Evolutionary conservation across 1,140 invertebrate genomes (phyloP), one percentile per base, ranked within the genome.

Genomic region (Mactra quadrangularis): DNA sequence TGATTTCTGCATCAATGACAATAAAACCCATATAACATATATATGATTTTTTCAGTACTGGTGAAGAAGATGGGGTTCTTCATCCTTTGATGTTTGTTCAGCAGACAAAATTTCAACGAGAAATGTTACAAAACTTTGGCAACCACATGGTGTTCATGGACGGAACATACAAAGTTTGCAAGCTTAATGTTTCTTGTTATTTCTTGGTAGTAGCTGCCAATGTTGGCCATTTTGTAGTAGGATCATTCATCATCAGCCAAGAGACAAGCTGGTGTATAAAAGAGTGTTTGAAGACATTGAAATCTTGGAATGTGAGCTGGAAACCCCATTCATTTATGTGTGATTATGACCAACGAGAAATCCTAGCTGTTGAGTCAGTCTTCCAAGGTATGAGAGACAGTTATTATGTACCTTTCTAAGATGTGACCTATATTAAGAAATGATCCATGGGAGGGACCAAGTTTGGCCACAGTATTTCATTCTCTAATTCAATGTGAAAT

Each of bases 271-370:
- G 1, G 35, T 2, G 35, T 17, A 62, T 62, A 1, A 3, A 17
- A 11, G 59, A 62, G 1, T 27, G 29, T 3, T 35, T 62, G 31
- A 35, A 35, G 9, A 38, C 15, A 1, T 3, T 62, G 11, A 7
- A 62, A n/a, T 1, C 7, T 3, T 62, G 59, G 59, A 62, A 62
- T 35, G 2, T 17, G 11, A 27, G 31, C 3, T 62, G 59, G 59
- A 33, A 62, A 1, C 59, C 59, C 15, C 29, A 62, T 27, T 3
- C 1, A n/a, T 62, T 35, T 17, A 62, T 62, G 59, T 35, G 31
- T 62, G 59, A 62, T n/a, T 6, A 33, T 1, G 59, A 62, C n/a
- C 59, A 62, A 3, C 31, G 33, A 25, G 55, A 59, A 59, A 59
- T 41, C 15, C 15, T 15, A 41, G 38, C 38, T 7, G 15, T 41